Evolutionary conservation across 2,888 invertebrate genomes (phyloP), one percentile per base, ranked within the genome.

Genomic region (Abrostola triplasia): DNA sequence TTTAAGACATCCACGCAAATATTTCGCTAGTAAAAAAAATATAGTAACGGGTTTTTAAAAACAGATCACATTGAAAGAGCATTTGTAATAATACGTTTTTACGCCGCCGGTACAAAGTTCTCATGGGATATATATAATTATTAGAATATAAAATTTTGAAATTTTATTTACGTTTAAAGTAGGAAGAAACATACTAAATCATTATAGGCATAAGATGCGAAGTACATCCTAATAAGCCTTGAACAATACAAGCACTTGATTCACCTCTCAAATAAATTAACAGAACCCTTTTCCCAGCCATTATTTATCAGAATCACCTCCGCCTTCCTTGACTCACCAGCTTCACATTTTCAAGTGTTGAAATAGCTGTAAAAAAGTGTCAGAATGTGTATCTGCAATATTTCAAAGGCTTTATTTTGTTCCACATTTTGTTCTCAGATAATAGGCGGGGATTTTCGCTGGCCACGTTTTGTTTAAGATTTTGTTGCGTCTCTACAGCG

Each of bases 371-470:
- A 62, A 67, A 71, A 71, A 72, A 70, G 60, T 55, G 60, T 13
- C 48, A 53, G n/a, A 70, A 42, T 66, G 67, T 67, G 65, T 76
- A 60, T 69, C 73, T 53, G 67, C 50, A 66, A 75, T 77, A 73
- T 73, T 76, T 70, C 67, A 69, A 52, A 48, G 49, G 70, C 66
- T 78, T 76, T 73, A 73, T 71, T 71, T 70, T 58, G 60, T 55
- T 60, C 54, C 48, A 61, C 70, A 65, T 64, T 67, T 75, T 57
- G 75, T 77, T 62, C 35, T 47, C 54, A 66, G 69, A 76, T 76
- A 76, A 76, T 67, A 59, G 63, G 36, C 36, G 37, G 49, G 66
- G 70, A 69, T 73, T 78, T 63, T 38, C 58, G 56, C 48, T 37
- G 52, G 51, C 65, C 48, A 64, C 60, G 61, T 66, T 71, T 64